Base-by-base conservation (phyloP, 2,888 invertebrate genomes). In the Nebria brevicollis region DNA sequence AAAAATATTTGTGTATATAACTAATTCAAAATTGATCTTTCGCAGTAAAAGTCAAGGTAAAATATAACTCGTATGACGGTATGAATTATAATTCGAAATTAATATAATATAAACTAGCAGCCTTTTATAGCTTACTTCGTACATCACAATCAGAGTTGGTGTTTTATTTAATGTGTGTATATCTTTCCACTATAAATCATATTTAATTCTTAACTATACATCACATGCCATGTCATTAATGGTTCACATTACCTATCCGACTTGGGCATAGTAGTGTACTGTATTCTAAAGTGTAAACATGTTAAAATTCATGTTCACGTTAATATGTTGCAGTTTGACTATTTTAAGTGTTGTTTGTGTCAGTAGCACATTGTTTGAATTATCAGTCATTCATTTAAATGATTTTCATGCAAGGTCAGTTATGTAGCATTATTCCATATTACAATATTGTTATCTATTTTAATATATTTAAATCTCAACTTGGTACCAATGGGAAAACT, bases 381-480 rank as follows among this genome's bases (percentile, higher is more conserved):
- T 93, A 82, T 91, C 92, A 83, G 90, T 93, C 75, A 89, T 92
- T 77, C 92, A 92, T 84, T 90, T 91, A 77, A 92, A 92, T 84
- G 92, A 92, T 88, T 92, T 92, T 85, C 92, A 92, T 85, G 91
- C 92, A 13, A 90, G 91, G 91, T 91, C 86, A 87, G 89, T 86
- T 20, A 5, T n/a, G 20, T 73, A 6, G 5, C 8, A 66, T 26
- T 72, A 25, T 6, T 13, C 20, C 0, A n/a, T 77, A 68, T 13
- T 20, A 6, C 42, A 11, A n/a, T 77, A 68, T 42, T 20, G 10
- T 15, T 68, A 68, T 68, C 25, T 68, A 25, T 68, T 68, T 8
- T 15, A n/a, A 34, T 34, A 34, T 34, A 5, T 34, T 5, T 20
- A 20, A 20, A 20, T 34, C 34, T 34, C 5, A 34, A 4, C 5